Conservation (phyloP, 2,797 vertebrate species). For the Enteromius fasciolatus region DNA sequence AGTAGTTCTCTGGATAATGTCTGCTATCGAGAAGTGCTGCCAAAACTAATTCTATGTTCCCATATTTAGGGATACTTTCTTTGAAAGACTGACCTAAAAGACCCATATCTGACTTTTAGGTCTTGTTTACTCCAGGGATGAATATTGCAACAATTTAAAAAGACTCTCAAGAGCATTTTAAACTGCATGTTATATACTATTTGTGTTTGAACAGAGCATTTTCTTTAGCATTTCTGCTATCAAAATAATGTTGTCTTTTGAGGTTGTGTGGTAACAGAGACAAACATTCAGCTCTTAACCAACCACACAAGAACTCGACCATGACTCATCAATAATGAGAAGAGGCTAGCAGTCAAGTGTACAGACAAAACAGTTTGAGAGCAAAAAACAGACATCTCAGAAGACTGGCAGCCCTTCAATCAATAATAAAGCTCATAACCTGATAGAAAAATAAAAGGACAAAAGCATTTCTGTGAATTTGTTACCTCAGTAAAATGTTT, state of each 20-base stretch:
- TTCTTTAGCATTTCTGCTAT: background rate
- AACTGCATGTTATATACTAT: background rate
- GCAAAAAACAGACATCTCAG: background rate
- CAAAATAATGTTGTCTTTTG: background rate
- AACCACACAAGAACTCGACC: slow-evolving; percentile 22
- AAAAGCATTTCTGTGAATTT: background rate
- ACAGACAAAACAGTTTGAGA: background rate
- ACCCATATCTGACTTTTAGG: background rate
- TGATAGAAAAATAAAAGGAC: no score
- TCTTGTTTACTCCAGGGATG: background rate
- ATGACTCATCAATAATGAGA: slow-evolving; percentile 31
- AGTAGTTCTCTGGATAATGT: slow-evolving; percentile 50
- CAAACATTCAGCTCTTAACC: slow-evolving; percentile 31
- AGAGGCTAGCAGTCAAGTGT: slow-evolving; percentile 1
- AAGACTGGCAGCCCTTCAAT: background rate
- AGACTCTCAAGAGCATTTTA: background rate
- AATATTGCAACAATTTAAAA: background rate
- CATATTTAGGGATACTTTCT: slow-evolving; percentile 13
- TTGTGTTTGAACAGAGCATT: background rate
- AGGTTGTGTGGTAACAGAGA: slow-evolving; percentile 28
- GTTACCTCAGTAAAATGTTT: background rate
- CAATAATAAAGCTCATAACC: background rate
- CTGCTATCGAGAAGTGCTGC: slow-evolving; percentile 14
- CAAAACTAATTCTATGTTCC: slow-evolving; percentile 25
- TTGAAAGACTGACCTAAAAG: background rate